Evolutionary conservation across 2,797 vertebrate species (phyloP).

Genomic region (Cossypha heuglini): DNA sequence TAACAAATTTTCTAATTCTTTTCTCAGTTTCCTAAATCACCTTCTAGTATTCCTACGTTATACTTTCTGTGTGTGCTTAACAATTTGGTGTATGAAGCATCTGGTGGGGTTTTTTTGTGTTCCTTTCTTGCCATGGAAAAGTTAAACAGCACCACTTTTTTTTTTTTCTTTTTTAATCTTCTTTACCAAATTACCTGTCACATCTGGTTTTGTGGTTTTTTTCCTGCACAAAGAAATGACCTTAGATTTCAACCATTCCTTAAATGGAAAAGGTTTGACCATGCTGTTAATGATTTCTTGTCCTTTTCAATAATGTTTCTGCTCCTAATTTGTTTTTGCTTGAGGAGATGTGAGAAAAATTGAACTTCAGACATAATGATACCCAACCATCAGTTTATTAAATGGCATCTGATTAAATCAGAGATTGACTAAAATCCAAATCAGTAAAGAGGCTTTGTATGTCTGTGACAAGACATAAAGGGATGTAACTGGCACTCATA

Average conservation of each 20-base stretch:
- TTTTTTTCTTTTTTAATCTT: not conserved
- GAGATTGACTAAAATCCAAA: not conserved
- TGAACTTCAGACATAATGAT: not conserved
- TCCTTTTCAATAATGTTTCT: not conserved
- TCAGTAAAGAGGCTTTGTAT: not conserved
- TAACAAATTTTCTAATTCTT: not conserved
- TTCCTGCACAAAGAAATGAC: not conserved
- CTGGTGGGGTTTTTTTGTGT: not conserved
- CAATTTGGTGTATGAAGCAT: not conserved
- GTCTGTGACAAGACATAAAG: not conserved
- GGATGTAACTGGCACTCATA: not conserved
- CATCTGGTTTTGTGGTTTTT: not conserved
- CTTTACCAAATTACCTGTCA: not conserved
- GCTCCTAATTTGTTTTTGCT: not conserved
- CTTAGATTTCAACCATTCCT: not conserved
- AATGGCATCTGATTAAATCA: slow-evolving; percentile 3
- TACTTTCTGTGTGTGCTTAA: not conserved
- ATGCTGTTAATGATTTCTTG: not conserved
- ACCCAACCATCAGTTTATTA: not conserved
- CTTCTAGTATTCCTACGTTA: not conserved
- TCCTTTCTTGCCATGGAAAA: not conserved
- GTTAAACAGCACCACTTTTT: not conserved
- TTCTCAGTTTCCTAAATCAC: not conserved
- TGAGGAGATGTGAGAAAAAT: not conserved
- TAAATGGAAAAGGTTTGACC: not conserved